A percentile compares a stretch with the other conserved stretches of the same genome.
Conservation (phyloP, 2,888 invertebrate genomes). For the Lissonota sp. region DNA sequence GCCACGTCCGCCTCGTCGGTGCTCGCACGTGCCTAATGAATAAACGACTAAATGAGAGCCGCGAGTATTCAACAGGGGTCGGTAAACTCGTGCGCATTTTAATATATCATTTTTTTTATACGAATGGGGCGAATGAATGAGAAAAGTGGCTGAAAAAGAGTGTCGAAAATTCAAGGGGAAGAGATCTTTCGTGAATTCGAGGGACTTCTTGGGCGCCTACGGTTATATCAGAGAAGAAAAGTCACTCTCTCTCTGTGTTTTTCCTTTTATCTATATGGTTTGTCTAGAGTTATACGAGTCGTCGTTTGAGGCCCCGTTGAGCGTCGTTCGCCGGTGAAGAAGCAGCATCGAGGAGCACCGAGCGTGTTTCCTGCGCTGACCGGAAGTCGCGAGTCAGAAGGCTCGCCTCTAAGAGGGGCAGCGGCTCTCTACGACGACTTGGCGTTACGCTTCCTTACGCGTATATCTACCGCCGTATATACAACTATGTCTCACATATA, state of each 20-base stretch:
- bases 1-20: conserved; percentile 61
- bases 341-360: conserved; percentile 78
- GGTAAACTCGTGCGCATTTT: conserved; percentile 62
- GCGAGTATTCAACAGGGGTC: conserved; percentile 55
- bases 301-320: not conserved
- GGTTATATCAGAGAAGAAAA: not conserved
- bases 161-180: no score
- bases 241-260: no score
- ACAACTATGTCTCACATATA: not conserved
- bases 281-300: not conserved
- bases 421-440: conserved; percentile 59
- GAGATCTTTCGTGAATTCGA: not conserved
- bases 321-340: conserved; percentile 67
- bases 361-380: conserved; percentile 84
- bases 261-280: not conserved
- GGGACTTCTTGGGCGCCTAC: not conserved
- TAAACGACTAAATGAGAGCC: conserved; percentile 65
- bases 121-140: not conserved
- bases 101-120: conserved; percentile 16
- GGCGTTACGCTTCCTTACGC: conserved; percentile 82
- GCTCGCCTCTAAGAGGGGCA: conserved; percentile 78
- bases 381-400: conserved; percentile 84
- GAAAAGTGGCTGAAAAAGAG: no score
- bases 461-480: conserved; percentile 67
- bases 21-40: conserved; percentile 68